Conservation (phyloP, 1,140 invertebrate genomes). For the Halesus radiatus region DNA sequence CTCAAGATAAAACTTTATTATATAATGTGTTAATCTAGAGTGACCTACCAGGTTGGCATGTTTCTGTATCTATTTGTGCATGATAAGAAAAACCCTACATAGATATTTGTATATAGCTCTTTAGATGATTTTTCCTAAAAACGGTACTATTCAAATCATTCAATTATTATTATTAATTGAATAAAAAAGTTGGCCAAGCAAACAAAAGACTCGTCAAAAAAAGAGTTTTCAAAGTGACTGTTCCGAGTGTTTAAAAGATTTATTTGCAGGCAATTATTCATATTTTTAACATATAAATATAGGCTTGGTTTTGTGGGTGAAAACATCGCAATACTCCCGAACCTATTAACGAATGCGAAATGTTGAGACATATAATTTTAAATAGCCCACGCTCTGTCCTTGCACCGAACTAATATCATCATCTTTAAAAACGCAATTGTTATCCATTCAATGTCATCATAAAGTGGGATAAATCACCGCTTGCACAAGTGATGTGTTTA, state of each 20-base stretch:
- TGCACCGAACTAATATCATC: background rate
- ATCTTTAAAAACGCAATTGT: conserved; percentile 6
- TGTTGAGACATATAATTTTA: background rate
- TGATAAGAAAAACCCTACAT: no score
- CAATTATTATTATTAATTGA: no score
- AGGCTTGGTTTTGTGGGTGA: conserved; percentile 16
- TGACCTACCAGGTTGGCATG: no score
- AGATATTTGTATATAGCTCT: no score
- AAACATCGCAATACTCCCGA: background rate
- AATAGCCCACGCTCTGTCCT: conserved; percentile 1
- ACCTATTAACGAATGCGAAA: background rate
- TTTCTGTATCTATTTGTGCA: no score
- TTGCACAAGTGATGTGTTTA: conserved; percentile 32
- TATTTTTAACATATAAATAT: conserved; percentile 2
- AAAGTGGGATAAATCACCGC: background rate
- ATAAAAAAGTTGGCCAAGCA: no score
- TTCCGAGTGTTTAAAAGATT: background rate
- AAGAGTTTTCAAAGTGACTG: no score
- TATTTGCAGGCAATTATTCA: conserved; percentile 1
- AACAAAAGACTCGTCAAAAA: no score
- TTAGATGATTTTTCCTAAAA: no score
- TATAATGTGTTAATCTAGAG: no score
- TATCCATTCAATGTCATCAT: conserved; percentile 17
- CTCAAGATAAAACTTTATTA: no score
- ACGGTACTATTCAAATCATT: no score